phyloP scores from a whole-genome alignment of 2,888 invertebrate species.

The Parthenolecanium corni region DNA sequence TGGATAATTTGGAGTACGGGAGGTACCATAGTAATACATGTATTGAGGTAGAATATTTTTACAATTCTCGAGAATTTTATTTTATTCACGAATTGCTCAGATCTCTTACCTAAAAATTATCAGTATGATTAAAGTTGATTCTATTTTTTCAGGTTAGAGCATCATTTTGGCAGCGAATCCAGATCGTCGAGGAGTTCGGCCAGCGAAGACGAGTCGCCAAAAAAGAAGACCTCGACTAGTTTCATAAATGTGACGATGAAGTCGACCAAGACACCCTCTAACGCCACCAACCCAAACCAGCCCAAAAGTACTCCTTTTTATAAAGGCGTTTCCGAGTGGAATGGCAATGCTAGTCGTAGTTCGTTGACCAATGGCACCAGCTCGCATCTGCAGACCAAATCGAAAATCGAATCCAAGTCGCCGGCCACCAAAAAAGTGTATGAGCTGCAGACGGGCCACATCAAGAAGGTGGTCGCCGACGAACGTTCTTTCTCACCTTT shows the following conservation, averaged over 20 bases:
- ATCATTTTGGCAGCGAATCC: conserved; percentile 79
- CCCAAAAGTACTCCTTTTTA: conserved; percentile 41
- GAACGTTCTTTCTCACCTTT: conserved; percentile 26
- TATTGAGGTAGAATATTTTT: no score
- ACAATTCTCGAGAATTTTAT: no score
- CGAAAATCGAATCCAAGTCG: conserved; percentile 19
- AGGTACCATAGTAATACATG: no score
- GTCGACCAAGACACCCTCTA: conserved; percentile 45
- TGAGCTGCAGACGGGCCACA: conserved; percentile 8
- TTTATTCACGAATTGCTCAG: no score
- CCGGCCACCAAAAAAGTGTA: conserved; percentile 17
- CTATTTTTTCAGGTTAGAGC: conserved; percentile 61
- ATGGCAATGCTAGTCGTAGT: conserved; percentile 18
- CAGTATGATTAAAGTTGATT: no score
- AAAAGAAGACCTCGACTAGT: conserved; percentile 42
- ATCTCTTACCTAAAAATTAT: no score
- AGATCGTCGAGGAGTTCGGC: conserved; percentile 36
- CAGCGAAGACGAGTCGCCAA: conserved; percentile 16
- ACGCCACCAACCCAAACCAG: conserved; percentile 34
- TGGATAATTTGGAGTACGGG: no score
- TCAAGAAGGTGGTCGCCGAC: conserved; percentile 1
- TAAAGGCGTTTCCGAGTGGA: conserved; percentile 69
- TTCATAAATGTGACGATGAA: conserved; percentile 70
- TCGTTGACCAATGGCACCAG: conserved; percentile 15
- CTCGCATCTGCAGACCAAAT: neutral